A percentile compares a stretch with the other conserved stretches of the same genome.
These are phyloP conservation scores for Laterallus jamaicensis DNA, from an alignment of 2,113 vertebrate species.

Conservation along the genomic window DNA sequence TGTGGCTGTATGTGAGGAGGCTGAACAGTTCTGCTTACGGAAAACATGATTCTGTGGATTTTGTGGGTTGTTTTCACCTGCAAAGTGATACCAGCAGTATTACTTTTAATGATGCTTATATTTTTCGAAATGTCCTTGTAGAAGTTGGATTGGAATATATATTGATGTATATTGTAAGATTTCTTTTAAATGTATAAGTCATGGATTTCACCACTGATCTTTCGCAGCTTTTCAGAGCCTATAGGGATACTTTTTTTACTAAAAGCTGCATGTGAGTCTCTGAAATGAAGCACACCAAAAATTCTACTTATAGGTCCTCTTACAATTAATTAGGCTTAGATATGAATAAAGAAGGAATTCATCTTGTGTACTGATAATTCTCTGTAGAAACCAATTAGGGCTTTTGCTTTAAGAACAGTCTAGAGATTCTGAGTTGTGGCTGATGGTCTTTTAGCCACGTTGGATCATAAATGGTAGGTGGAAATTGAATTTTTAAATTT, in stretches of 20 bases:
- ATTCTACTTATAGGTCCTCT: background rate
- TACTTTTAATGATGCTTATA: background rate
- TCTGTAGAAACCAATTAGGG: background rate
- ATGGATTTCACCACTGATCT: background rate
- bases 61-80: background rate
- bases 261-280: background rate
- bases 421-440: background rate
- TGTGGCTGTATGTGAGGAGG: background rate
- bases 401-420: background rate
- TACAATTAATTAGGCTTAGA: background rate
- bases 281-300: background rate
- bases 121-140: constrained; percentile 1
- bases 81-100: background rate
- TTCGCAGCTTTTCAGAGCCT: background rate
- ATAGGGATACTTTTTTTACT: background rate
- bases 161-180: background rate
- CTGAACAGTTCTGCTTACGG: background rate
- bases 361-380: background rate
- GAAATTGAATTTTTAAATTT: background rate
- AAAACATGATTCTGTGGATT: background rate
- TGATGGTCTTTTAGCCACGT: background rate
- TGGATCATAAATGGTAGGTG: background rate
- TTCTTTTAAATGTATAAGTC: background rate
- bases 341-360: background rate
- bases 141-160: background rate